Conservation (phyloP, 2,797 vertebrate genomes). For the Ibycter americanus region DNA sequence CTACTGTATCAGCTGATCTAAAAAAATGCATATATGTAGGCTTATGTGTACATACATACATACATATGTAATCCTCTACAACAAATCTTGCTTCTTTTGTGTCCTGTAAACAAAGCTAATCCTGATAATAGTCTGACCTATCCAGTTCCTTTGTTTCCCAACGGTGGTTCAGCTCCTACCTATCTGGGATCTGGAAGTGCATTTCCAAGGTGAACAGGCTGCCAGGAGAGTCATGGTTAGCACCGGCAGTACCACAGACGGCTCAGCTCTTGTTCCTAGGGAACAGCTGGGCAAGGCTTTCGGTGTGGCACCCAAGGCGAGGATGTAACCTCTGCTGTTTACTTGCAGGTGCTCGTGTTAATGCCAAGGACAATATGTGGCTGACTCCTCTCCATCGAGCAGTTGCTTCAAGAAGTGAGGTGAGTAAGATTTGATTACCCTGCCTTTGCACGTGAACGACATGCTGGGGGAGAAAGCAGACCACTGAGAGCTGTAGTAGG, state of each 20-base stretch:
- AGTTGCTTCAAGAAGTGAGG: slow-evolving; percentile 94
- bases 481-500: not conserved
- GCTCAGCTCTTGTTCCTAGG: not conserved
- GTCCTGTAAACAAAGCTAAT: not conserved
- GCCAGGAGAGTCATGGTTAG: not conserved
- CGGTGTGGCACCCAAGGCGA: not conserved
- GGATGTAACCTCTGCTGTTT: slow-evolving; percentile 49
- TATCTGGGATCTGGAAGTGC: not conserved
- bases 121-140: not conserved
- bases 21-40: not conserved
- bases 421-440: slow-evolving; percentile 66
- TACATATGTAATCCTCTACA: not conserved
- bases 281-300: not conserved
- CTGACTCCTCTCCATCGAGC: slow-evolving; percentile 95
- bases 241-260: fast-evolving
- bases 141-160: not conserved
- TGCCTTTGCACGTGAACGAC: not conserved
- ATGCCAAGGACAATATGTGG: slow-evolving; percentile 99
- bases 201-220: not conserved
- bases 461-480: not conserved
- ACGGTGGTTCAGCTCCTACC: not conserved
- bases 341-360: slow-evolving; percentile 91
- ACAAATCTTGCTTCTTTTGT: not conserved
- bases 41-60: no score
- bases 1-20: not conserved